phyloP scores from a whole-genome alignment of 2,113 vertebrate species.

The Lophotis ruficrista region DNA sequence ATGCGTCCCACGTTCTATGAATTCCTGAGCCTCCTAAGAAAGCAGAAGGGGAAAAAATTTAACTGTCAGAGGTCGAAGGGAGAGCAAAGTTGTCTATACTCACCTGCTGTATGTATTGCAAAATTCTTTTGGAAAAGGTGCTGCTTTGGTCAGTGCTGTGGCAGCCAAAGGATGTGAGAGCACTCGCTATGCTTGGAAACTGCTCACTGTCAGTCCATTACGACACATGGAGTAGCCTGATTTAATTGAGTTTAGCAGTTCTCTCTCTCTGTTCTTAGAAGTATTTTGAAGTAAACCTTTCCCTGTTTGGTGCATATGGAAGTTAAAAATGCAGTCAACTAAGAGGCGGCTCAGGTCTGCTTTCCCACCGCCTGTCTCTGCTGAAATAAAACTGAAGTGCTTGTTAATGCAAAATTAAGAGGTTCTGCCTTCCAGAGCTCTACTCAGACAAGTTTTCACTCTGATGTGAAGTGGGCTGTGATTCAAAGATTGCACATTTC shows the following conservation, averaged over 20 bases:
- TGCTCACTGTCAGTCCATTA: neutral
- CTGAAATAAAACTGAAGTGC: neutral
- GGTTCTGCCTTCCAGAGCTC: neutral
- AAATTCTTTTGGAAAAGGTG: neutral
- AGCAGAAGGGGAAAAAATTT: neutral
- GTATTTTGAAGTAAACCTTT: neutral
- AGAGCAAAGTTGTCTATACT: neutral
- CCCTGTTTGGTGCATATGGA: neutral
- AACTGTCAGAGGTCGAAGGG: neutral
- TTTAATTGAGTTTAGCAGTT: slow-evolving; percentile 1
- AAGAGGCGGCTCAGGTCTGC: neutral
- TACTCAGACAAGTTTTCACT: neutral
- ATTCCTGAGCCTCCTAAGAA: neutral
- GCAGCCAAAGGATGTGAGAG: neutral
- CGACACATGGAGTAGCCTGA: neutral
- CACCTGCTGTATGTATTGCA: neutral
- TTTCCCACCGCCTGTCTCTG: neutral
- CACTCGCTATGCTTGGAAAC: neutral
- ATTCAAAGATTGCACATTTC: slow-evolving; percentile 12
- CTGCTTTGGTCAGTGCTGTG: neutral
- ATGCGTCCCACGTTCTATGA: neutral
- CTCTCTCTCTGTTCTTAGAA: neutral
- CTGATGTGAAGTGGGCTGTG: neutral
- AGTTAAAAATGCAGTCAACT: neutral
- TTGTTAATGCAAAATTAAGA: slow-evolving; percentile 22